A percentile compares a stretch with the other conserved stretches of the same genome.
Evolutionary conservation across 2,888 invertebrate species (phyloP).

Genomic region (Calliphora vomitoria): DNA sequence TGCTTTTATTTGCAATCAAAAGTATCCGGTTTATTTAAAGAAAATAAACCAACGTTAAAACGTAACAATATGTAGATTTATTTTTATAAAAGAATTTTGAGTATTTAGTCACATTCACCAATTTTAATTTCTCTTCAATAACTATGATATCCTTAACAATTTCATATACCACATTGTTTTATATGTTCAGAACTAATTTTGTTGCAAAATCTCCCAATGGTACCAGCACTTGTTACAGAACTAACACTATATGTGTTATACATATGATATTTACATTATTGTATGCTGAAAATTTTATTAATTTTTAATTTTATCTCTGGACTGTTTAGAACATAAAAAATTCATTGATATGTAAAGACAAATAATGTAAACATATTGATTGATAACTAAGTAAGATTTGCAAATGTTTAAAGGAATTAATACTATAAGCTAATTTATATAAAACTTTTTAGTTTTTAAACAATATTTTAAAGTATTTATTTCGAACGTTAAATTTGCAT

Average conservation of each 20-base stretch:
- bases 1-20: too few relatives aligned
- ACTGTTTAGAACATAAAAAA: not conserved
- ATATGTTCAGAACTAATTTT: conserved; percentile 25
- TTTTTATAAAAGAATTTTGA: too few relatives aligned
- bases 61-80: too few relatives aligned
- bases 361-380: not conserved
- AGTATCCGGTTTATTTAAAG: too few relatives aligned
- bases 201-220: conserved; percentile 20
- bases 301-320: conserved; percentile 44
- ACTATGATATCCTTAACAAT: conserved; percentile 13
- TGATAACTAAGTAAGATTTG: not conserved
- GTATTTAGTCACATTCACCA: too few relatives aligned
- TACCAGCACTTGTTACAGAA: conserved; percentile 28
- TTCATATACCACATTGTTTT: not conserved
- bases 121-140: too few relatives aligned
- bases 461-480: too few relatives aligned
- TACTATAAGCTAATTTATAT: not conserved
- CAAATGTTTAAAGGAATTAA: not conserved
- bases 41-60: too few relatives aligned
- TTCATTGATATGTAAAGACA: not conserved
- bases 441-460: too few relatives aligned
- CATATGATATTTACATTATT: not conserved
- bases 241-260: conserved; percentile 9
- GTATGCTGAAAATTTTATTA: conserved; percentile 35
- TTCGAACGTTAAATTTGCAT: too few relatives aligned